These are phyloP conservation scores for Bos taurus DNA, from an alignment of 2,113 vertebrate genomes.

Conservation along the genomic window ARS-UCD2.0 NC_037351.1:11654001-11654500, in stretches of 20 bases:
- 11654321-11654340: rapidly evolving
- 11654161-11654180: background rate
- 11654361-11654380: background rate
- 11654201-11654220: background rate
- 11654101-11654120: background rate
- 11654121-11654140: background rate
- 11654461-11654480: background rate
- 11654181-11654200: background rate
- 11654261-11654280: background rate
- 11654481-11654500: background rate
- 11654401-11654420: background rate
- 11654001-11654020: background rate
- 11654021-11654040: background rate
- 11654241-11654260: background rate
- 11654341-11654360: too few relatives aligned
- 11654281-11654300: background rate
- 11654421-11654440: background rate
- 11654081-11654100: background rate
- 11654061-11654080: background rate
- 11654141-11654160: background rate
- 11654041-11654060: background rate
- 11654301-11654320: background rate
- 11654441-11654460: background rate
- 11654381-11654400: background rate
- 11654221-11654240: background rate